A percentile compares a stretch with the other conserved stretches of the same genome.
These are phyloP conservation scores for Gila robusta DNA, from an alignment of 2,797 vertebrate species.

Conservation along the genomic window DNA sequence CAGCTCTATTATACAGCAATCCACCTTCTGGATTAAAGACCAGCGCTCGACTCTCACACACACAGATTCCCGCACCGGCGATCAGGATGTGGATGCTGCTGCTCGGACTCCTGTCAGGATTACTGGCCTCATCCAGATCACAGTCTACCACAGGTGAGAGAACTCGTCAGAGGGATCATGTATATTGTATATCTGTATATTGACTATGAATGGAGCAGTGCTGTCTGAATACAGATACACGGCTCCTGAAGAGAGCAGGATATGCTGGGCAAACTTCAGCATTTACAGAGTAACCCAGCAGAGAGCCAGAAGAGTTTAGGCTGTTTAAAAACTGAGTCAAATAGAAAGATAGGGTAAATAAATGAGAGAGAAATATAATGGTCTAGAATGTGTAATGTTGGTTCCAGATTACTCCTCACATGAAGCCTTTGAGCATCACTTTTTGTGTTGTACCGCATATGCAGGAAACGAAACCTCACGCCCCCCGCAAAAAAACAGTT, in stretches of 20 bases:
- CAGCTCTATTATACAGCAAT: not conserved
- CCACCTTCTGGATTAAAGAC: not conserved
- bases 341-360: conserved; percentile 33
- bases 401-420: conserved; percentile 58
- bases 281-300: conserved; percentile 23
- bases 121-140: conserved; percentile 76
- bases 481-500: not conserved
- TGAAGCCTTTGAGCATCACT: not conserved
- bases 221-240: not conserved
- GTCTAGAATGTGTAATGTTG: conserved; percentile 10
- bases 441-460: not conserved
- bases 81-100: conserved; percentile 77
- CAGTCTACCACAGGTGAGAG: conserved; percentile 72
- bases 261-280: conserved; percentile 37
- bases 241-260: not conserved
- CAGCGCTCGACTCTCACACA: not conserved
- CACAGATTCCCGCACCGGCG: conserved; percentile 53
- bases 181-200: not conserved
- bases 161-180: not conserved
- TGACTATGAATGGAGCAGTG: not conserved
- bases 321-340: not conserved
- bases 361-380: not conserved
- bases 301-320: not conserved
- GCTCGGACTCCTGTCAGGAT: conserved; percentile 76
- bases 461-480: not conserved